Percentiles rank a stretch among this genome's conserved stretches.
These are phyloP conservation scores for Chlamydotis undulata DNA, from an alignment of 2,113 vertebrate genomes.

Conservation along the genomic window DNA sequence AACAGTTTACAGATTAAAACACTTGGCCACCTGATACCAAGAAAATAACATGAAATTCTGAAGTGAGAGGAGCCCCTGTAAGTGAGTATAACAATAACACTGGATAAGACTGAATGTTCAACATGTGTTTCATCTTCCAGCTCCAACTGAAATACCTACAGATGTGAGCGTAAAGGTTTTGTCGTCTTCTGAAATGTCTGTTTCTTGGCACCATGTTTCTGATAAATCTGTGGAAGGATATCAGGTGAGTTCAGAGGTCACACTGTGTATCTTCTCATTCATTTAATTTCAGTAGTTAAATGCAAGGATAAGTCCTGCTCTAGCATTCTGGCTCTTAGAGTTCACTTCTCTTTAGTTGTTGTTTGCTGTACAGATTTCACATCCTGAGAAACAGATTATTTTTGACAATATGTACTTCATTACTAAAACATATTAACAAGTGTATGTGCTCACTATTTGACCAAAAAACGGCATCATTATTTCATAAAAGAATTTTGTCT, in stretches of 20 bases:
- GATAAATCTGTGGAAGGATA: slow-evolving; percentile 87
- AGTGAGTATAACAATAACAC: not conserved
- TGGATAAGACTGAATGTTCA: not conserved
- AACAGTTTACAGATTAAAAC: not conserved
- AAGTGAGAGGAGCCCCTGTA: not conserved
- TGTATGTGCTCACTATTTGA: not conserved
- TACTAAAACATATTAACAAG: not conserved
- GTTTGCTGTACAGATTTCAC: not conserved
- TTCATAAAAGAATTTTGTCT: not conserved
- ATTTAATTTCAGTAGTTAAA: not conserved
- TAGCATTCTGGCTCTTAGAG: not conserved
- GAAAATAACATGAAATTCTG: not conserved
- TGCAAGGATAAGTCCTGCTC: not conserved
- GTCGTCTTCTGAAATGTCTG: slow-evolving; percentile 87
- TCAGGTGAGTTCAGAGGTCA: slow-evolving; percentile 80
- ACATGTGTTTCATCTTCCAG: slow-evolving; percentile 69
- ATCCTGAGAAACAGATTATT: not conserved
- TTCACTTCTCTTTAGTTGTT: not conserved
- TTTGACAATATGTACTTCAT: not conserved
- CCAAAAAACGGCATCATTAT: not conserved
- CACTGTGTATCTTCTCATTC: not conserved
- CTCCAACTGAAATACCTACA: slow-evolving; percentile 83
- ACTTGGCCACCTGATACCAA: not conserved
- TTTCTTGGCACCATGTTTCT: slow-evolving; percentile 84
- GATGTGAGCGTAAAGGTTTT: slow-evolving; percentile 77